Conservation (phyloP, 2,888 invertebrate species). For the Thysanoteuthis rhombus region DNA sequence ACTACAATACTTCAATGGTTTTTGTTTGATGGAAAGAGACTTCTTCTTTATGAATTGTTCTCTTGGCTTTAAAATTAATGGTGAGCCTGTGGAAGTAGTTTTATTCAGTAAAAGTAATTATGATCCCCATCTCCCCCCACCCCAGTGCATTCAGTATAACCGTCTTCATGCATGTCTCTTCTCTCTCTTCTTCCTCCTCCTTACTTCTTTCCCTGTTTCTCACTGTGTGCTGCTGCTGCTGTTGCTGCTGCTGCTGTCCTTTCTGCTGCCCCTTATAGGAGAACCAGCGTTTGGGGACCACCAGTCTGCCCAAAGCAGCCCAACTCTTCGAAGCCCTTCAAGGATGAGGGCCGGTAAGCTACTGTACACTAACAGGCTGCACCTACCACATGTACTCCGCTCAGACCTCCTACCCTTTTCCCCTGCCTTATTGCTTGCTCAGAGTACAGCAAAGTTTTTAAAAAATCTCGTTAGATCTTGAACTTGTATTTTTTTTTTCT, state of each 20-base stretch:
- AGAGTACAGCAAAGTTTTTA: not conserved
- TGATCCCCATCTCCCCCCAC: not conserved
- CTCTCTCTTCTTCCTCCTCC: constrained; percentile 26
- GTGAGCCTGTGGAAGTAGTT: not conserved
- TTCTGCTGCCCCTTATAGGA: constrained; percentile 25
- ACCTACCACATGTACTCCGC: constrained; percentile 19
- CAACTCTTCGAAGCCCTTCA: not conserved
- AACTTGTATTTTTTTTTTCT: too few relatives aligned
- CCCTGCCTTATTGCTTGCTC: not conserved
- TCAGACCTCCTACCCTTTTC: not conserved
- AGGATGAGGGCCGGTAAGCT: constrained; percentile 31
- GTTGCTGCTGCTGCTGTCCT: constrained; percentile 16
- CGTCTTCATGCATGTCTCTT: constrained; percentile 16
- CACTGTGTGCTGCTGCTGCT: constrained; percentile 23
- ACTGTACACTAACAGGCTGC: constrained; percentile 26
- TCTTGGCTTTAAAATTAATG: not conserved
- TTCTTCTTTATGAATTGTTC: not conserved
- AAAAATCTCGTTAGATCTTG: too few relatives aligned
- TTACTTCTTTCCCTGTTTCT: constrained; percentile 27
- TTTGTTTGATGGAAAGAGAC: not conserved
- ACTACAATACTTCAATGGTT: not conserved
- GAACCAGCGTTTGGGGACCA: constrained; percentile 23
- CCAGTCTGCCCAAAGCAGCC: constrained; percentile 26
- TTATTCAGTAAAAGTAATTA: not conserved
- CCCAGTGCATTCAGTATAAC: not conserved